phyloP scores from a whole-genome alignment of 2,797 vertebrate species.

The Enteromius radiatus region DNA sequence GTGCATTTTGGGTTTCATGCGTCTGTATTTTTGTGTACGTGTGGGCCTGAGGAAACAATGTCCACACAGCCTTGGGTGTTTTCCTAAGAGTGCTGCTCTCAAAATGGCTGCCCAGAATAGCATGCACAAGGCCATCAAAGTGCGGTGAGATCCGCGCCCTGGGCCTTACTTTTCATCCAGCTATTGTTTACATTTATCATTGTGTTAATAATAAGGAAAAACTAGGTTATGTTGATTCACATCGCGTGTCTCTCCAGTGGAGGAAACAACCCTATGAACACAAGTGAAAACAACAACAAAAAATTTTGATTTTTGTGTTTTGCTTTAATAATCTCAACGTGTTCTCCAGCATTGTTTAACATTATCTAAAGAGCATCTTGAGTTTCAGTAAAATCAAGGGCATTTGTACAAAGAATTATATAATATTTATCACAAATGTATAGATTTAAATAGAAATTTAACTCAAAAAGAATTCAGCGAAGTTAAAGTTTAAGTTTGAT shows the following conservation, averaged over 20 bases:
- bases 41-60: constrained; percentile 65
- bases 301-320: not conserved
- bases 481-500: no score
- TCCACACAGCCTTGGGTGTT: constrained; percentile 64
- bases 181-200: constrained; percentile 14
- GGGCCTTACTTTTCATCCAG: constrained; percentile 22
- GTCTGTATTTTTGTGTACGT: constrained; percentile 20
- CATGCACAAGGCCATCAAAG: constrained; percentile 57
- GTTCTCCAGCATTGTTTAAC: not conserved
- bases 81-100: constrained; percentile 47
- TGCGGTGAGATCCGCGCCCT: not conserved
- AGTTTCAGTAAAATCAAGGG: not conserved
- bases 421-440: not conserved
- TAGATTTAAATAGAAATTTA: no score
- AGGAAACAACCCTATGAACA: not conserved
- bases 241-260: not conserved
- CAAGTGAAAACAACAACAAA: not conserved
- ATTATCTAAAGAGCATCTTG: not conserved
- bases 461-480: no score
- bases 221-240: constrained; percentile 3
- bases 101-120: constrained; percentile 55
- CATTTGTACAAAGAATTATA: not conserved
- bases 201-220: constrained; percentile 11
- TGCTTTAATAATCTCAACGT: not conserved
- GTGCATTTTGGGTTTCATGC: constrained; percentile 29